Conservation (phyloP, 2,888 invertebrate genomes). For the Eucriotettix oculatus region DNA sequence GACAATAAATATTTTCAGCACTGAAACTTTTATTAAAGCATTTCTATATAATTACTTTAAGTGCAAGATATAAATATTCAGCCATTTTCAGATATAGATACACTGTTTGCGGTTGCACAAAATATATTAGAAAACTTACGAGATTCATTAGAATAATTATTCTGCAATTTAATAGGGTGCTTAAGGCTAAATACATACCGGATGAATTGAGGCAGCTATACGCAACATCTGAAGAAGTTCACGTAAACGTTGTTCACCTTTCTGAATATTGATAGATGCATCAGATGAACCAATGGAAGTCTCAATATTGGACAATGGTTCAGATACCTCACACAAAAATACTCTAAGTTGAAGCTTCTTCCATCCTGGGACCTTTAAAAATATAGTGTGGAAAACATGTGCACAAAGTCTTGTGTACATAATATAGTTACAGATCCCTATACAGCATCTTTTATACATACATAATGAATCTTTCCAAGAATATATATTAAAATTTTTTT, state of each 20-base stretch:
- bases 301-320: constrained; percentile 18
- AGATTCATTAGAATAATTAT: no score
- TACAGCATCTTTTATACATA: no score
- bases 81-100: no score
- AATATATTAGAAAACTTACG: no score
- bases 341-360: constrained; percentile 70
- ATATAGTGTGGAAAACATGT: not conserved
- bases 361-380: constrained; percentile 53
- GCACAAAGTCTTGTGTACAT: not conserved
- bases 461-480: no score
- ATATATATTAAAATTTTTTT: no score
- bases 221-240: constrained; percentile 66
- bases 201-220: constrained; percentile 69
- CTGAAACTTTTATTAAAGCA: no score
- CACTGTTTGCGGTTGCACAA: no score
- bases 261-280: not conserved
- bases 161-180: no score
- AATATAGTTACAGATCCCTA: not conserved
- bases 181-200: constrained; percentile 31
- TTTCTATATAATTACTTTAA: no score
- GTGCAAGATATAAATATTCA: no score
- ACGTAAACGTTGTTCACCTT: constrained; percentile 27
- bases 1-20: no score
- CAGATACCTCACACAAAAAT: constrained; percentile 55
- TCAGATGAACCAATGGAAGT: not conserved